Conservation (phyloP, 2,888 invertebrate species). For the Malacosoma neustria region DNA sequence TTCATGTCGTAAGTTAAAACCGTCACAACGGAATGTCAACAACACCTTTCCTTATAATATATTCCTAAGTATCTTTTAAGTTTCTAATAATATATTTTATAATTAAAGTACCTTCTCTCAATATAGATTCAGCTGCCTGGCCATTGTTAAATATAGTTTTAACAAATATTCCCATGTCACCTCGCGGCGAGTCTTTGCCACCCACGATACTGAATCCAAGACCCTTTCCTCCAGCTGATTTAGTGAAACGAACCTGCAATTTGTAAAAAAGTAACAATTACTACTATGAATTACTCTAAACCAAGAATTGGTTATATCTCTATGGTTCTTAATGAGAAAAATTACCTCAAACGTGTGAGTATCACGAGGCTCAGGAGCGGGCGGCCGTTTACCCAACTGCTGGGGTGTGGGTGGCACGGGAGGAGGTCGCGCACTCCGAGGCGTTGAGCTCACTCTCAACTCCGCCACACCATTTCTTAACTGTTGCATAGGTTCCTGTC, state of each 20-base stretch:
- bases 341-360: slow-evolving; percentile 57
- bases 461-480: slow-evolving; percentile 56
- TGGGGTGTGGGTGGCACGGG: slow-evolving; percentile 40
- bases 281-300: no score
- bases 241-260: slow-evolving; percentile 78
- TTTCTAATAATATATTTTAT: no score
- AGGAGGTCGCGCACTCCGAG: slow-evolving; percentile 52
- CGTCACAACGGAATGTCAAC: slow-evolving; percentile 27
- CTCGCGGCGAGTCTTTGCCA: slow-evolving; percentile 88
- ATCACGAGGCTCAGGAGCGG: slow-evolving; percentile 61
- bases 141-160: slow-evolving; percentile 91
- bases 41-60: slow-evolving; percentile 25
- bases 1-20: slow-evolving; percentile 16
- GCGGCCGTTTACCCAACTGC: slow-evolving; percentile 40
- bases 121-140: slow-evolving; percentile 86
- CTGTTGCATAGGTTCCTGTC: slow-evolving; percentile 57
- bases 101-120: slow-evolving; percentile 94
- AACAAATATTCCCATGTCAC: slow-evolving; percentile 91
- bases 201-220: slow-evolving; percentile 94
- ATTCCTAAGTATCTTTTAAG: no score
- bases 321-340: no score
- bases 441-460: slow-evolving; percentile 57
- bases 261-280: background rate
- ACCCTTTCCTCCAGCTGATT: slow-evolving; percentile 89
- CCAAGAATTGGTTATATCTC: no score